Evolutionary conservation across 2,888 invertebrate species (phyloP).

Genomic region (Thecophora atra): DNA sequence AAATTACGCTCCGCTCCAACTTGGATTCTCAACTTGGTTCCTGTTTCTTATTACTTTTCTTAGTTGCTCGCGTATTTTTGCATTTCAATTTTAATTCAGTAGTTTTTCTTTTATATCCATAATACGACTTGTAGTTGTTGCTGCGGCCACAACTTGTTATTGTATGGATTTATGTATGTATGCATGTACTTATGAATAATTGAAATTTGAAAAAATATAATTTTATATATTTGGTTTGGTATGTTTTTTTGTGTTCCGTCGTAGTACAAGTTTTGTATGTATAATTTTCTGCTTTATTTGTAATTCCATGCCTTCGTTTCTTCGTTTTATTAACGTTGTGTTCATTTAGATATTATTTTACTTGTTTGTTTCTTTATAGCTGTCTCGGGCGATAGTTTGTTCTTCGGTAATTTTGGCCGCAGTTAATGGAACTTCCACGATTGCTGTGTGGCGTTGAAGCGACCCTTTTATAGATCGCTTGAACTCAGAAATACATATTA

Average conservation of each 20-base stretch:
- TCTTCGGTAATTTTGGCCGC: slow-evolving; percentile 18
- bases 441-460: background rate
- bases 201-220: slow-evolving; percentile 39
- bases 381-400: slow-evolving; percentile 29
- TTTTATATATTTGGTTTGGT: too few species aligned
- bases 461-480: slow-evolving; percentile 2
- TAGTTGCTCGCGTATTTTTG: slow-evolving; percentile 26
- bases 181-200: slow-evolving; percentile 35
- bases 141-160: slow-evolving; percentile 17
- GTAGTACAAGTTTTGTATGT: slow-evolving; percentile 29
- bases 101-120: slow-evolving; percentile 34
- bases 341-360: slow-evolving; percentile 37
- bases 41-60: slow-evolving; percentile 22
- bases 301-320: slow-evolving; percentile 34
- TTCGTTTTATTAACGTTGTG: slow-evolving; percentile 21
- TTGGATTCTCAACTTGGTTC: background rate
- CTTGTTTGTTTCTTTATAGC: slow-evolving; percentile 30
- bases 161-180: slow-evolving; percentile 32
- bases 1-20: slow-evolving; percentile 4
- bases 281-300: slow-evolving; percentile 38
- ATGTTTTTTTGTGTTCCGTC: slow-evolving; percentile 34
- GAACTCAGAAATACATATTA: background rate
- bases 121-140: slow-evolving; percentile 32
- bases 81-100: slow-evolving; percentile 42
- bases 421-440: slow-evolving; percentile 9